Evolutionary conservation across 2,888 invertebrate species (phyloP).

Genomic region (Polyommatus icarus): DNA sequence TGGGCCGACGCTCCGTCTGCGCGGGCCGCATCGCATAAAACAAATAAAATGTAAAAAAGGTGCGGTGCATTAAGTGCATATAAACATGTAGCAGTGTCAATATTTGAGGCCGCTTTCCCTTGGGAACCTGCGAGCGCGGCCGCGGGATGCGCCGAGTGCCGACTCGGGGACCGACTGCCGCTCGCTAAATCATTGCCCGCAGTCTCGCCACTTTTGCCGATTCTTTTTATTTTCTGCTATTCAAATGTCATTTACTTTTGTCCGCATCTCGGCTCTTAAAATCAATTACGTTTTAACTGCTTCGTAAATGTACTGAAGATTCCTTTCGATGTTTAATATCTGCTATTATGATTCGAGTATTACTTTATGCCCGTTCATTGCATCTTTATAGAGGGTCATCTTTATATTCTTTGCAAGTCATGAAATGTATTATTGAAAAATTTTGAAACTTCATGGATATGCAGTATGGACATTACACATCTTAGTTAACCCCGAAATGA

Average conservation of each 20-base stretch:
- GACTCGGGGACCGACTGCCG: slow-evolving; percentile 4
- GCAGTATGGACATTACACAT: too few species aligned
- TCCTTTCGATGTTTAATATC: slow-evolving; percentile 13
- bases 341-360: slow-evolving; percentile 10
- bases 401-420: not conserved
- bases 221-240: slow-evolving; percentile 71
- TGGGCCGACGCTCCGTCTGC: slow-evolving; percentile 74
- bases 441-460: not conserved
- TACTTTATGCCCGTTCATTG: not conserved
- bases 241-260: slow-evolving; percentile 69
- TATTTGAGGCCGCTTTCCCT: slow-evolving; percentile 77
- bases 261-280: slow-evolving; percentile 50
- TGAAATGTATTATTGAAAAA: not conserved
- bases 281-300: slow-evolving; percentile 59
- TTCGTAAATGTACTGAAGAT: slow-evolving; percentile 19
- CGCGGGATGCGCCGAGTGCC: slow-evolving; percentile 35
- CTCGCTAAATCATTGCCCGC: slow-evolving; percentile 69
- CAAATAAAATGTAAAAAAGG: slow-evolving; percentile 78
- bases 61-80: slow-evolving; percentile 80
- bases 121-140: slow-evolving; percentile 64
- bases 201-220: slow-evolving; percentile 48
- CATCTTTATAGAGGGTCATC: not conserved
- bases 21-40: slow-evolving; percentile 65
- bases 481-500: not conserved
- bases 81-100: slow-evolving; percentile 80